phyloP scores from a whole-genome alignment of 2,113 vertebrate genomes.

The Oenanthe oenanthe region DNA sequence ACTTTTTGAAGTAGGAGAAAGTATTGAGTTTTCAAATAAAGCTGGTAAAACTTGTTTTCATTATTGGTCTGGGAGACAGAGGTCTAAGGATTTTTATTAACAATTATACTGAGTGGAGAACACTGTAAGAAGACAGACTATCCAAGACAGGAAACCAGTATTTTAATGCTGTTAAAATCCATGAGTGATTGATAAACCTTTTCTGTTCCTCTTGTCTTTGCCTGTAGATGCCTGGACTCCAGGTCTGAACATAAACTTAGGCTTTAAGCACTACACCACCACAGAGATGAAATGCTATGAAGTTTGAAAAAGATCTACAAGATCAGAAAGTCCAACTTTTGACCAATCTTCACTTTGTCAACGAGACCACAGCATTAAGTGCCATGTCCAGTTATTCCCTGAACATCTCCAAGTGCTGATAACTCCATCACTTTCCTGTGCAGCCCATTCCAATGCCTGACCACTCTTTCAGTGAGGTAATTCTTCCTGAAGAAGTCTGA shows the following conservation, averaged over 20 bases:
- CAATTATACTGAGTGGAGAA: not conserved
- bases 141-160: not conserved
- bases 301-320: not conserved
- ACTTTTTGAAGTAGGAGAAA: not conserved
- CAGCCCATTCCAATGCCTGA: not conserved
- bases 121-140: not conserved
- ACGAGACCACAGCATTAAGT: not conserved
- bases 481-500: not conserved
- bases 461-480: not conserved
- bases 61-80: not conserved
- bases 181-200: not conserved
- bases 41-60: not conserved
- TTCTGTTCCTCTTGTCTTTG: not conserved
- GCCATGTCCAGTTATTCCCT: not conserved
- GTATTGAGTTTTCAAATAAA: not conserved
- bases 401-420: not conserved
- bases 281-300: not conserved
- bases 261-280: not conserved
- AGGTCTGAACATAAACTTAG: not conserved
- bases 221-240: not conserved
- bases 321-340: not conserved
- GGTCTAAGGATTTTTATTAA: not conserved
- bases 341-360: not conserved
- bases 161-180: not conserved
- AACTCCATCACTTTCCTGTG: not conserved